These are phyloP conservation scores for Papilio aristodemus DNA, from an alignment of 1,140 invertebrate genomes.

Conservation along the genomic window DNA sequence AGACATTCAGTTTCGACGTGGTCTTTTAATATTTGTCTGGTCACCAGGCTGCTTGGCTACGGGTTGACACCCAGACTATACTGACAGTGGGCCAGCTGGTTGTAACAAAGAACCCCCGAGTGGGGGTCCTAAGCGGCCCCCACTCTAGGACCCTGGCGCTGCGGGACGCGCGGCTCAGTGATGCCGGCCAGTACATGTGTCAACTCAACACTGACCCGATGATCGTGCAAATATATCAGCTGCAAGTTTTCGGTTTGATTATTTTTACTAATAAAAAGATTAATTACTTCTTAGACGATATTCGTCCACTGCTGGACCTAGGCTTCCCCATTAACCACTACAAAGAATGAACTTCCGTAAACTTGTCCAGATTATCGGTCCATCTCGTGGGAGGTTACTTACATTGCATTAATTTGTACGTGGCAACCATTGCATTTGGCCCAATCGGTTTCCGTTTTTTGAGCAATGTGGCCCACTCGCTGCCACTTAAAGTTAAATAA, in stretches of 20 bases:
- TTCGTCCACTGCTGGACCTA: too few relatives aligned
- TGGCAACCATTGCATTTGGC: too few relatives aligned
- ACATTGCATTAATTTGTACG: too few relatives aligned
- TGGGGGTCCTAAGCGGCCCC: constrained; percentile 86
- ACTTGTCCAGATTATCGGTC: too few relatives aligned
- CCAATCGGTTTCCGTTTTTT: too few relatives aligned
- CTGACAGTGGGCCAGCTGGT: constrained; percentile 91
- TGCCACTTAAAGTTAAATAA: too few relatives aligned
- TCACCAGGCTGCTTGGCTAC: constrained; percentile 91
- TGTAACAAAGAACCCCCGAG: constrained; percentile 91
- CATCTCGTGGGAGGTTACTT: too few relatives aligned
- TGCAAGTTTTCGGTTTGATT: constrained; percentile 90
- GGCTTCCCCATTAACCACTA: too few relatives aligned
- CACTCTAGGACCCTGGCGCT: constrained; percentile 90
- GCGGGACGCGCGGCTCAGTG: constrained; percentile 85
- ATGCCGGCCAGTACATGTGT: constrained; percentile 92
- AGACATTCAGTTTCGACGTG: not conserved
- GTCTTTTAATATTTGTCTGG: not conserved
- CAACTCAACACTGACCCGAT: constrained; percentile 95
- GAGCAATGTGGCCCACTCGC: too few relatives aligned
- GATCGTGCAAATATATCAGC: constrained; percentile 91
- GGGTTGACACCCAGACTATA: constrained; percentile 93
- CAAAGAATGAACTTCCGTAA: too few relatives aligned
- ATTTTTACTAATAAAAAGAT: constrained; percentile 15
- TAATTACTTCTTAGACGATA: too few relatives aligned